Evolutionary conservation across 2,113 vertebrate genomes (phyloP), one percentile per base, ranked within the genome.

Genomic region (Pimephales promelas): DNA sequence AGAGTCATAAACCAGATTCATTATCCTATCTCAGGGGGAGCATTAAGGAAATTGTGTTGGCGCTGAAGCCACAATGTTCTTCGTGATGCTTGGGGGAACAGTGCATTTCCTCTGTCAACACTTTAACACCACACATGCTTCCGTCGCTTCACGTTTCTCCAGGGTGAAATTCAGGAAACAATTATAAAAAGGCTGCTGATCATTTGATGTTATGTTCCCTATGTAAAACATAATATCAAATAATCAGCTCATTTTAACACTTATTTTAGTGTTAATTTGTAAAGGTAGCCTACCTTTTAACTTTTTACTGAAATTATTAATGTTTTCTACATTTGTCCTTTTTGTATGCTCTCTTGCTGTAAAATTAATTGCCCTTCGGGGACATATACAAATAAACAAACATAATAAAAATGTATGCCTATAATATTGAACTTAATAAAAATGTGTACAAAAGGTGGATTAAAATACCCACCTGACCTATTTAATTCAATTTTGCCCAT

Each of bases 41-140:
- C 75, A 83, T 84, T 72, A 81, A 83, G 85, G 84, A 88, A 88
- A 78, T 59, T 26, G 75, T 79, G 78, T 57, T 20, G 31, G 78
- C 54, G 20, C 54, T 81, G 14, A 26, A 81, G 57, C 24, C 61
- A 40, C 70, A 83, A 83, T 81, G 71, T 87, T n/a, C 77, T 61
- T 31, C 26, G 18, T 49, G 26, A n/a, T 47, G 43, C 78, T 76
- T 34, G 52, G 71, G 14, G 28, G 40, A 80, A 72, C 40, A 61
- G 49, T n/a, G 83, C 31, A 45, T 66, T 70, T 85, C 71, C 76
- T 85, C 22, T 40, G 59, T 83, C 71, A 85, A 79, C 80, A 85
- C 68, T 73, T 45, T 26, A 81, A 54, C 68, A 47, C 31, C 66
- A 47, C 83, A 66, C 73, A 40, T 31, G 47, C 18, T 66, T 66